Conservation (phyloP, 2,113 vertebrate species). For the Silurus glanis region DNA sequence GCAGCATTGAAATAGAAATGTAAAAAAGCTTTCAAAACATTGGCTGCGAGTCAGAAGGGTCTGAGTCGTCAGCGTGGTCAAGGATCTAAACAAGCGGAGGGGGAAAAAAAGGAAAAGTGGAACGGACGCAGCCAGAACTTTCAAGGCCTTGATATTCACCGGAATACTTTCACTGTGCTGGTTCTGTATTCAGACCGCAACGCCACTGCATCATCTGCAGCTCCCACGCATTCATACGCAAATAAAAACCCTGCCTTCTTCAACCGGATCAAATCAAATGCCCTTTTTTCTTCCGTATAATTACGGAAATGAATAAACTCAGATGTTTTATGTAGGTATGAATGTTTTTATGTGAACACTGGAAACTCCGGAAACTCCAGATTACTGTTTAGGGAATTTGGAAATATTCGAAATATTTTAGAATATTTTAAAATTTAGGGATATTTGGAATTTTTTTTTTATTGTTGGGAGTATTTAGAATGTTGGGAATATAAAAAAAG, state of each 20-base stretch:
- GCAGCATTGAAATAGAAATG: constrained; percentile 36
- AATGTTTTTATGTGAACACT: not conserved
- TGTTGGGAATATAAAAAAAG: too few relatives aligned
- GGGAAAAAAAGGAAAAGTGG: not conserved
- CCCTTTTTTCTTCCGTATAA: not conserved
- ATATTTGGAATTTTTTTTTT: too few relatives aligned
- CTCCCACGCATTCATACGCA: too few relatives aligned
- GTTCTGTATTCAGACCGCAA: not conserved
- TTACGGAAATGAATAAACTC: not conserved
- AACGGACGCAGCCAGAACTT: constrained; percentile 6
- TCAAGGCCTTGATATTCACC: constrained; percentile 16
- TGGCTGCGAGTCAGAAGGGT: constrained; percentile 1
- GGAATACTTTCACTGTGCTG: not conserved
- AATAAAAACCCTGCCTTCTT: not conserved
- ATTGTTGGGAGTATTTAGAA: too few relatives aligned
- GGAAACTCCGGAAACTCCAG: not conserved
- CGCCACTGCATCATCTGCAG: not conserved
- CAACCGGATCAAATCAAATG: not conserved
- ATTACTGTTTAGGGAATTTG: not conserved
- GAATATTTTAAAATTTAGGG: too few relatives aligned
- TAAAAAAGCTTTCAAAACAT: constrained; percentile 39
- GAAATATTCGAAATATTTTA: not conserved
- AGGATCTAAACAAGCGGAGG: constrained; percentile 20
- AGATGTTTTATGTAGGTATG: not conserved
- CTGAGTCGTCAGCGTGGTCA: constrained; percentile 36